Base-by-base conservation (phyloP, 2,888 invertebrate genomes). In the Leucophora obtusa region DNA sequence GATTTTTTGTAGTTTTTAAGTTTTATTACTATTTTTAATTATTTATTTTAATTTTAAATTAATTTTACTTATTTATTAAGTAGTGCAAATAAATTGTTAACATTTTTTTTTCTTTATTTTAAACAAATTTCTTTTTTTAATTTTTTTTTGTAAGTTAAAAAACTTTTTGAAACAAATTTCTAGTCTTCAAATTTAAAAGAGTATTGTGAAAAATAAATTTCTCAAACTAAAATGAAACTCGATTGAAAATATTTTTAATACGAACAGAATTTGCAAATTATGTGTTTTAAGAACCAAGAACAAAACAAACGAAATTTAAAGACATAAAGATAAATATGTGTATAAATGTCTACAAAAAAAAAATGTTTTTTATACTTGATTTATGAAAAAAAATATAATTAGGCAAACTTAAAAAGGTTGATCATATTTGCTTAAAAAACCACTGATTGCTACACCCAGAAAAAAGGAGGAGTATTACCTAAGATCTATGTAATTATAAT, bases 261-360 rank as follows among this genome's bases (percentile, higher is more conserved):
- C 5, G 11, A 38, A 77, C 15, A 21, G 15, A 72, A 51, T n/a
- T 35, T 47, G 59, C 51, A 56, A 56, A 54, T 56, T 56, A 50
- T 56, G 65, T 35, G 51, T 73, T 73, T 65, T 73, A 51, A 51
- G 33, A 14, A 24, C 6, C 10, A 60, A 33, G 18, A 50, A 51
- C 14, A 43, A 60, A 75, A 28, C 47, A 33, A 38, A 47, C 60
- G 43, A 60, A 18, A 50, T 56, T 17, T 11, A 63, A 38, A 58
- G 14, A 58, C 10, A 71, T 15, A 51, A 68, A 54, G 10, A 63
- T 65, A 21, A 51, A 54, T 59, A 28, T 66, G 28, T 65, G 35
- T 33, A 50, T 76, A 69, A 76, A 69, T 80, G 80, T 80, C 62
- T 68, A 72, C 33, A 18, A 63, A 24, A 50, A 47, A 14, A 17